These are phyloP conservation scores for Copidosoma aretas DNA, from an alignment of 2,888 invertebrate genomes.

Conservation along the genomic window DNA sequence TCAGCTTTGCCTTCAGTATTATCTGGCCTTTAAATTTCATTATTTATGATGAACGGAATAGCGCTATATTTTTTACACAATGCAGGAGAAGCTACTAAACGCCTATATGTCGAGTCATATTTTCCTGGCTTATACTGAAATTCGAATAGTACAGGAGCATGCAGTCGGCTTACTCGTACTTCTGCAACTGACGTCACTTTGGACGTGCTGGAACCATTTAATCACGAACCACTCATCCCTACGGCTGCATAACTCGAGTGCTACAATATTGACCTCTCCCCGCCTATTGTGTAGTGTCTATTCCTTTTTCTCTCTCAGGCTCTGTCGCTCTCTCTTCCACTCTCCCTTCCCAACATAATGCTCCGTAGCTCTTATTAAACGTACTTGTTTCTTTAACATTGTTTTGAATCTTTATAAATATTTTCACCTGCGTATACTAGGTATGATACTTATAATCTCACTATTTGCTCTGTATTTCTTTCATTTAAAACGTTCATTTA, in stretches of 20 bases:
- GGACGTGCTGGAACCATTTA: constrained; percentile 16
- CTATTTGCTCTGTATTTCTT: no score
- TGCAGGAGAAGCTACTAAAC: constrained; percentile 17
- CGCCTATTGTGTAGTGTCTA: no score
- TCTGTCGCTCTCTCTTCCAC: no score
- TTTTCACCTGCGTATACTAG: no score
- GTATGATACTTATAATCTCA: no score
- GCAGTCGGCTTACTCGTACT: not conserved
- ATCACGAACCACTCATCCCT: not conserved
- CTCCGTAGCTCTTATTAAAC: no score
- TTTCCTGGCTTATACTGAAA: constrained; percentile 39
- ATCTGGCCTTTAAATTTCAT: constrained; percentile 31
- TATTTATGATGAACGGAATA: constrained; percentile 37
- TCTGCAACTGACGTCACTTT: constrained; percentile 13
- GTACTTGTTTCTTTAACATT: no score
- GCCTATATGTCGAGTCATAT: constrained; percentile 23
- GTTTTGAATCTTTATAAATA: no score
- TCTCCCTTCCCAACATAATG: not conserved
- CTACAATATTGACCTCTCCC: no score
- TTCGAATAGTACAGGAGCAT: constrained; percentile 7
- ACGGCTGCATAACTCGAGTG: no score
- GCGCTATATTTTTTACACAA: not conserved
- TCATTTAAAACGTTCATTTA: no score
- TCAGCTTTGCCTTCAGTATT: no score
- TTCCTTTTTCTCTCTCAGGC: not conserved